Evolutionary conservation across 2,113 vertebrate genomes (phyloP).

Genomic region (Pedetes capensis): DNA sequence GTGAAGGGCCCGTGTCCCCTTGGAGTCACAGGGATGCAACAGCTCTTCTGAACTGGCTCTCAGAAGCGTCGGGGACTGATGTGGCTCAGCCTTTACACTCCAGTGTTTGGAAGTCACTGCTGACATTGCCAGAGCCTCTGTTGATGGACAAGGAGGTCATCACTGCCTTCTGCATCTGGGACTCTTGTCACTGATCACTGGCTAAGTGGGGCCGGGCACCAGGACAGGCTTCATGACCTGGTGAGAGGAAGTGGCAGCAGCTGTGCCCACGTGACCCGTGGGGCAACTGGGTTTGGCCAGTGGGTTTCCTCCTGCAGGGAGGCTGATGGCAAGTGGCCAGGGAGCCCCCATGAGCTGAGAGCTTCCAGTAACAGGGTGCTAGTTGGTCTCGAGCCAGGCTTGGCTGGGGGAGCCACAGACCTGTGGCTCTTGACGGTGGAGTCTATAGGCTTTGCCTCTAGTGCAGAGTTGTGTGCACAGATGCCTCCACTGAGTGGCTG

Average conservation of each 20-base stretch:
- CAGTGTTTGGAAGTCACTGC: neutral
- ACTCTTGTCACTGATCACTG: neutral
- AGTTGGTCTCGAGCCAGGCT: neutral
- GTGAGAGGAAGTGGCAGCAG: slow-evolving; percentile 37
- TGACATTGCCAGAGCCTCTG: neutral
- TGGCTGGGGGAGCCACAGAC: neutral
- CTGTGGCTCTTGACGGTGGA: rapidly evolving
- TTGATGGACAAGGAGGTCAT: neutral
- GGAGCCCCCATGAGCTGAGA: neutral
- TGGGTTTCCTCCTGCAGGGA: neutral
- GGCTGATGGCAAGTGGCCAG: neutral
- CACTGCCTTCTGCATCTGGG: neutral
- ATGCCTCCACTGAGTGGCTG: rapidly evolving
- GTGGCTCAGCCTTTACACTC: neutral
- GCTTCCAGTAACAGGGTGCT: neutral
- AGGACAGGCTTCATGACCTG: neutral
- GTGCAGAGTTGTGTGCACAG: neutral
- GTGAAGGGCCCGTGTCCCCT: neutral
- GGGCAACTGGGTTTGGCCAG: neutral
- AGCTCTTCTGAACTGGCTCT: neutral
- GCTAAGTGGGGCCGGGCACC: neutral
- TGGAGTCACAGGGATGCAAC: neutral
- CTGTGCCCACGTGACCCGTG: neutral
- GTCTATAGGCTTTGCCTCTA: neutral
- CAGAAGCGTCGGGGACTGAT: neutral